Evolutionary conservation across 1,140 invertebrate species (phyloP), one percentile per base, ranked within the genome.

Genomic region (Drosophila navojoa): DNA sequence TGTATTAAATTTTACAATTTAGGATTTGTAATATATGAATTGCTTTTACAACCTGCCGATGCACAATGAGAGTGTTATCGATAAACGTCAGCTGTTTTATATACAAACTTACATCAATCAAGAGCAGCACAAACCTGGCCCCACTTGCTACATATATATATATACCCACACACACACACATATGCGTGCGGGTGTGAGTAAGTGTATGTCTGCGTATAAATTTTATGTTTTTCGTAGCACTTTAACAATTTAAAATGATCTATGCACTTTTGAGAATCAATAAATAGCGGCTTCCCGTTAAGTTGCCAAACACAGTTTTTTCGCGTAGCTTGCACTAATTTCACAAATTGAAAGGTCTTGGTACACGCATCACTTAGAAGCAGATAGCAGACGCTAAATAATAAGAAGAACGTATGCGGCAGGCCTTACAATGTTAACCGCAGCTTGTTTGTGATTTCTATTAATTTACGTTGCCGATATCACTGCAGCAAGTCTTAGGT

Each of bases 401-500:
- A 38, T 16, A 42, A 42, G 52, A 25, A 42, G 52, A n/a, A 54
- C 13, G 10, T 11, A 16, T 40, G 13, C 15, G 53, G 11, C 19
- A 47, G 15, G 27, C 38, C 16, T 45, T 58, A 45, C 63, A 54
- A 40, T 40, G 55, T 45, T 29, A 59, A 38, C 70, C 70, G 49
- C 62, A 72, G 54, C n/a, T 68, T 67, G 55, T 72, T 60, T 67
- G 54, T 72, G 52, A 13, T n/a, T 25, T 53, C 19, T 67, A 67
- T 40, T 67, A 42, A 71, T 59, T 29, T 19, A n/a, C 58, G 45
- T 16, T 53, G 67, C 10, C 25, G 44, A 49, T 55, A 50, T 19
- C 53, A 25, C 22, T 52, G 38, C 70, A 72, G 66, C 22, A 3
- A 59, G 10, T 59, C 55, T 57, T 38, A 40, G 32, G 49, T 27